Base-by-base conservation (phyloP, 2,797 vertebrate genomes). In the Danio albolineatus region DNA sequence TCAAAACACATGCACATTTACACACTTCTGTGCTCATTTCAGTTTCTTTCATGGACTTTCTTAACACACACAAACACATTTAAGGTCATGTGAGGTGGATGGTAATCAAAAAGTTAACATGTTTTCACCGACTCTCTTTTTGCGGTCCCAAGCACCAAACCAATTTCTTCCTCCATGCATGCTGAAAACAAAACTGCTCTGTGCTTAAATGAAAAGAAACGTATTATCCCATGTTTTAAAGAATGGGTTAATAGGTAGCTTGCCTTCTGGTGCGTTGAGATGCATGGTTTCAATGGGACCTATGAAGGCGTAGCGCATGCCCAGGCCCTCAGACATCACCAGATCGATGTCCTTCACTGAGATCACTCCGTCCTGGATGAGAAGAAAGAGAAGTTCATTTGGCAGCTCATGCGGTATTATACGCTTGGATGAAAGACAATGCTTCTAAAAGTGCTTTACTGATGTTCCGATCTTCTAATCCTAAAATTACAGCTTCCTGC, bases 201-300 rank as follows among this genome's bases (percentile, higher is more conserved):
- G 21, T 73, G 14, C 56, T 49, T 49, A n/a, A 38, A 38, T 49
- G 48, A 21, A 73, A 28, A 28, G 28, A 28, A n/a, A 51, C 14
- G n/a, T 39, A 49, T 13, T 39, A 49, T 76, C 10, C 16, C 28
- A 61, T 49, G 8, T 36, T n/a, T n/a, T 10, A 28, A 72, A 28
- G 14, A 49, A 46, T 38, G 46, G 44, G 48, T 79, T 49, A 60
- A 65, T 43, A 4, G 46, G 12, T 72, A 36, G 80, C 79, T 81
- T 89, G 97, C 98, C 97, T 94, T 96, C 87, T 46, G 93, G 96
- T 28, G 98, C 97, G 56, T 99, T 99, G 76, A 99, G 96, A 86
- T 99, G 97, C 91, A 98, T 97, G 0, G 98, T 99, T 92, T 99
- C 98, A 92, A 99, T 93, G 73, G 98, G 98, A 85, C 98, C 98